Conservation (phyloP, 2,113 vertebrate genomes). For the Nyctereutes procyonoides region DNA sequence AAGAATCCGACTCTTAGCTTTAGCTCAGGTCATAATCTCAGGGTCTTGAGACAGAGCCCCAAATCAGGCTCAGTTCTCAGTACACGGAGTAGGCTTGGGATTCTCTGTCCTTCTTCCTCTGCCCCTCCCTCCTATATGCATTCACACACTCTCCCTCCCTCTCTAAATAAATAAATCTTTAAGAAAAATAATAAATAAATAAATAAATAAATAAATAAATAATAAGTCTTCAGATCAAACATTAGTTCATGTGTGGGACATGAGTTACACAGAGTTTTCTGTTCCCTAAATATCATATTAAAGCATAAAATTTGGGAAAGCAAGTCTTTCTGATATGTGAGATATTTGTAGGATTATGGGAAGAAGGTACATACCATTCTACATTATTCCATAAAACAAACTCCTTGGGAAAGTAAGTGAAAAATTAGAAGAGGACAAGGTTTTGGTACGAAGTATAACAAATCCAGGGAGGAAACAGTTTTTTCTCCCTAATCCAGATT, state of each 20-base stretch:
- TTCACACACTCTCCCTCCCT: background rate
- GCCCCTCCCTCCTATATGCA: too few relatives aligned
- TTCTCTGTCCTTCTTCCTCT: too few relatives aligned
- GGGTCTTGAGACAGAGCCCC: background rate
- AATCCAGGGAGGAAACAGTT: background rate
- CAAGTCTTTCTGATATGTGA: background rate
- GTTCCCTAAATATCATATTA: background rate
- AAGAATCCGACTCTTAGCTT: background rate
- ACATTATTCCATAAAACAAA: background rate
- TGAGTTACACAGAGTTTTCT: background rate
- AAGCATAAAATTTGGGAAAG: background rate
- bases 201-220: too few relatives aligned
- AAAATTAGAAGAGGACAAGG: background rate
- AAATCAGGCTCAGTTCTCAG: background rate
- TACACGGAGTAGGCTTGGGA: too few relatives aligned
- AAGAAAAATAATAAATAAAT: background rate
- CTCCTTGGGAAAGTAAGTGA: background rate
- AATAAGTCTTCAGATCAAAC: background rate
- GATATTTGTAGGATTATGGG: background rate
- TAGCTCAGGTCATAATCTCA: background rate
- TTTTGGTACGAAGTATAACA: background rate
- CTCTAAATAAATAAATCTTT: background rate
- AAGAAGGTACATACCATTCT: background rate
- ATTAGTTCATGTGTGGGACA: background rate
- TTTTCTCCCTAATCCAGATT: background rate